Percentiles rank a stretch among this genome's conserved stretches.
phyloP scores from a whole-genome alignment of 2,888 invertebrate species.

The Cistogaster globosa region DNA sequence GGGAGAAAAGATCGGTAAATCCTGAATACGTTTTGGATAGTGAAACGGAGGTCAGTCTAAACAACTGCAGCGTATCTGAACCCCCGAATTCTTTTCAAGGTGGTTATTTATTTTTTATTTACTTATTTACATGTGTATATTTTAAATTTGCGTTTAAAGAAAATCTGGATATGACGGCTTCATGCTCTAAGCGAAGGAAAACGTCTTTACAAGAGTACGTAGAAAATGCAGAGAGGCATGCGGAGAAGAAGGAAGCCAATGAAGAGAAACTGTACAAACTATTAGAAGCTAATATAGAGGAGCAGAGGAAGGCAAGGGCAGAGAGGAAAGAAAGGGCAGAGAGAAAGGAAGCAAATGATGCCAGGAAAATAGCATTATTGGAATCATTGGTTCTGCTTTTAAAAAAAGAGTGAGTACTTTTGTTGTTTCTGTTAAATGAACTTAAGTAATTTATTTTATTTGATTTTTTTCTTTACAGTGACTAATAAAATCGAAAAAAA shows the following conservation, averaged over 20 bases:
- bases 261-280: slow-evolving; percentile 10
- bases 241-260: slow-evolving; percentile 1
- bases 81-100: slow-evolving; percentile 11
- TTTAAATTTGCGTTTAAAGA: slow-evolving; percentile 14
- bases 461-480: slow-evolving; percentile 22
- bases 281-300: slow-evolving; percentile 11
- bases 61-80: slow-evolving; percentile 16
- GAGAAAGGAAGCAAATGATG: slow-evolving; percentile 17
- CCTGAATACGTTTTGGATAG: too few relatives aligned
- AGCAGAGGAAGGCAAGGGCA: slow-evolving; percentile 21
- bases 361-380: slow-evolving; percentile 25
- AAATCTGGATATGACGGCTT: slow-evolving; percentile 8
- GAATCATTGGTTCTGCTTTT: slow-evolving; percentile 35
- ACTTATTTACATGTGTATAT: slow-evolving; percentile 11
- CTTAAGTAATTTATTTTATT: slow-evolving; percentile 21
- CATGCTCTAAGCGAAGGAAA: neutral
- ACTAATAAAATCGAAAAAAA: slow-evolving; percentile 11
- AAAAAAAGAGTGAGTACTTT: slow-evolving; percentile 31
- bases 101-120: slow-evolving; percentile 3
- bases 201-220: neutral
- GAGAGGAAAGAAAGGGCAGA: slow-evolving; percentile 14
- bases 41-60: neutral
- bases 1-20: too few relatives aligned
- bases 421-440: slow-evolving; percentile 20
- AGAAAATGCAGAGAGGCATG: neutral